Evolutionary conservation across 2,888 invertebrate genomes (phyloP), one percentile per base, ranked within the genome.

Genomic region (Iselma pallidipennis): DNA sequence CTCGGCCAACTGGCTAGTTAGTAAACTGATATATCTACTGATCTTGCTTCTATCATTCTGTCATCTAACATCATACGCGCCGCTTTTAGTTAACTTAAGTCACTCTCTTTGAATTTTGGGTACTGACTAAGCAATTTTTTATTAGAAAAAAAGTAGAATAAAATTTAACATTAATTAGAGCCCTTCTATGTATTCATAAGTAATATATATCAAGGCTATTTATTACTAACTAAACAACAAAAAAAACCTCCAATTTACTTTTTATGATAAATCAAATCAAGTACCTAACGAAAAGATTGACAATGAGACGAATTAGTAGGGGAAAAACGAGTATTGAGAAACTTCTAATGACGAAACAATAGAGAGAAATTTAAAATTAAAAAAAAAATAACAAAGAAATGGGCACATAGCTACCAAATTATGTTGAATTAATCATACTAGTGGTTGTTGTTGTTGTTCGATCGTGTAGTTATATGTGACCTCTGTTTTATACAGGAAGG

Each of bases 401-500:
- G 49, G 49, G 59, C 61, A 63, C 42, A 49, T 45, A 25, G 52
- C 63, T 58, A 67, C 61, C 63, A 66, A 61, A 53, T 60, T 63
- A 53, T 65, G 66, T 67, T 65, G 66, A 61, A 67, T 70, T 70
- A 69, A 70, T 69, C 68, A 69, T 63, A 55, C 57, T 61, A 63
- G 58, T 49, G 60, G 49, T 57, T 60, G 56, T 29, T 54, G 7
- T 42, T 29, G 25, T 54, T 33, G 54, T 59, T 52, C 49, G 60
- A 61, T 63, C 61, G 65, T 68, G 63, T 60, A 61, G 57, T 63
- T 61, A 66, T 66, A 62, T 61, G 67, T 71, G 70, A 71, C 69
- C 68, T 71, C 68, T 67, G 64, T 53, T 59, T n/a, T 59, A 61
- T 63, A 51, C 64, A 68, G 72, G 72, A 73, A 73, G 70, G 68